A percentile compares a stretch with the other conserved stretches of the same genome.
Evolutionary conservation across 2,797 vertebrate genomes (phyloP).

Genomic region (Hafferia zeledoni): DNA sequence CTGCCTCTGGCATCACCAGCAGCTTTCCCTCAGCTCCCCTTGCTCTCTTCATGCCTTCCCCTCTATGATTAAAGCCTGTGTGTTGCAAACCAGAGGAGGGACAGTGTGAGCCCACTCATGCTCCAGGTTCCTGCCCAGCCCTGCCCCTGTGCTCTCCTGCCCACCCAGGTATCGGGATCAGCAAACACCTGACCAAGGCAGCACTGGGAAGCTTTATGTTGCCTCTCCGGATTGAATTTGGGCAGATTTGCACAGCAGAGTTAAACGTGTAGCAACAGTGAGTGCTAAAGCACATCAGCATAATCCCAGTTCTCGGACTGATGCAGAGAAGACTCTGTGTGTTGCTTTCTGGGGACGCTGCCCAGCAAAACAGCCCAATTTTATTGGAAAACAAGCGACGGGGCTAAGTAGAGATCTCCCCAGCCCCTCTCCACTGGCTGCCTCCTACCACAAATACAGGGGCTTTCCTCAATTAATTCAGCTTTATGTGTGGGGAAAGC

Average conservation of each 20-base stretch:
- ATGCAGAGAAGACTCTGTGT: rapidly evolving
- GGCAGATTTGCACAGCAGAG: background rate
- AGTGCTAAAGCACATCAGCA: background rate
- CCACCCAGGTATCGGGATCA: background rate
- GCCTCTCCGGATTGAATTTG: background rate
- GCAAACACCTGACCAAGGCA: rapidly evolving
- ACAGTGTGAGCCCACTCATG: rapidly evolving
- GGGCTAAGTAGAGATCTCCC: background rate
- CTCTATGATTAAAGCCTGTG: background rate
- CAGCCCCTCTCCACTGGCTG: rapidly evolving
- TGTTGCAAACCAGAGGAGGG: background rate
- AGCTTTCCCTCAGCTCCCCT: background rate
- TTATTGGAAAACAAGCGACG: background rate
- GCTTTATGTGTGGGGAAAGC: background rate
- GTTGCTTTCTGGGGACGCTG: rapidly evolving
- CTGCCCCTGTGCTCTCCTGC: background rate
- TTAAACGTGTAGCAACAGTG: background rate
- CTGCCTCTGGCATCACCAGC: background rate
- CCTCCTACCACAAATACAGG: rapidly evolving
- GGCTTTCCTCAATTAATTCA: background rate
- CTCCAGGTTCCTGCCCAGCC: background rate
- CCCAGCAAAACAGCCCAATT: background rate
- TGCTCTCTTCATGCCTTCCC: background rate
- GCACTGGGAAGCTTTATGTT: background rate
- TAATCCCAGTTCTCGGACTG: background rate